Evolutionary conservation across 2,113 vertebrate genomes (phyloP).

Genomic region (Rafetus swinhoei): DNA sequence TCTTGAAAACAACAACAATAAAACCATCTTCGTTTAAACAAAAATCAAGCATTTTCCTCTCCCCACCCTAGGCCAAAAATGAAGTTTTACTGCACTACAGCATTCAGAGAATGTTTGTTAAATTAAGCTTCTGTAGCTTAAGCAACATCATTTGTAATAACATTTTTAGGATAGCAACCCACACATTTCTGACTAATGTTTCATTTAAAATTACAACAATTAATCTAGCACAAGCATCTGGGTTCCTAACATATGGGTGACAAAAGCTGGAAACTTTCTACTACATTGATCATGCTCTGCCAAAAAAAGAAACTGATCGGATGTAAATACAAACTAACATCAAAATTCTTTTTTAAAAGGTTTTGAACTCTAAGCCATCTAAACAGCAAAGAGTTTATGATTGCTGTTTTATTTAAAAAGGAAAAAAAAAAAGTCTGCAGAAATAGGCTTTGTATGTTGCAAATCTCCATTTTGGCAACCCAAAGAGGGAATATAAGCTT

Average conservation of each 20-base stretch:
- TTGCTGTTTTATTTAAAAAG: conserved; percentile 2
- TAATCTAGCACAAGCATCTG: conserved; percentile 33
- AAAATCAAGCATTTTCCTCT: background rate
- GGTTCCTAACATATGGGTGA: conserved; percentile 50
- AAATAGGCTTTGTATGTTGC: conserved; percentile 61
- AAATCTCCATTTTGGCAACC: conserved; percentile 80
- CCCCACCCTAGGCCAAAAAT: background rate
- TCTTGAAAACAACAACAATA: background rate
- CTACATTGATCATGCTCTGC: conserved; percentile 3
- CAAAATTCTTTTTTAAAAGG: conserved; percentile 12
- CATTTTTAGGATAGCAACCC: background rate
- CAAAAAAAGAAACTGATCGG: conserved; percentile 47
- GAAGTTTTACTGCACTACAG: background rate
- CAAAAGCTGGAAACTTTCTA: conserved; percentile 62
- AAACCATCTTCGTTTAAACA: background rate
- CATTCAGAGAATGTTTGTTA: accelerated
- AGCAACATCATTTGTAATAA: background rate
- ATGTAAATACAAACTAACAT: conserved; percentile 45
- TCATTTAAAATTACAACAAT: conserved; percentile 46
- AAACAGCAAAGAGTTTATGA: conserved; percentile 23
- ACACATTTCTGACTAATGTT: conserved; percentile 19
- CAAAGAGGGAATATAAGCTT: conserved; percentile 91
- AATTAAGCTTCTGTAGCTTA: background rate
- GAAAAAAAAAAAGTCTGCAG: conserved; percentile 26
- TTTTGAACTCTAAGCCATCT: conserved; percentile 22